Base-by-base conservation (phyloP, 2,797 vertebrate genomes). In the Pantherophis alleghaniensis region DNA sequence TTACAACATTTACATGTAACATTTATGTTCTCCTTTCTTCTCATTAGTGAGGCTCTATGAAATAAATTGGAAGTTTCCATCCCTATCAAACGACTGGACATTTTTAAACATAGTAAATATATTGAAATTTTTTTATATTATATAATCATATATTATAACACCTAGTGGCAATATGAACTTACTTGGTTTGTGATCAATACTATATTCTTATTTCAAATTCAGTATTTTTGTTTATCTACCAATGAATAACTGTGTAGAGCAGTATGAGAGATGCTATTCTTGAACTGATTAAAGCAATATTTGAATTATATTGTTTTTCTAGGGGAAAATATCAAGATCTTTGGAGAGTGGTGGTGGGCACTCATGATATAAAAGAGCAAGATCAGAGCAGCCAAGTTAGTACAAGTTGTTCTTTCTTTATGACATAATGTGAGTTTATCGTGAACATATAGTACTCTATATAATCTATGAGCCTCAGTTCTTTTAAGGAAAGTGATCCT, bases 331-430 rank as follows among this genome's bases (percentile, higher is more conserved):
- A 95, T 56, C 66, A 20, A 53, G 90, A 94, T 14, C 37, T 94
- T n/a, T 96, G 96, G 94, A 94, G 91, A 69, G 95, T 97, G 20
- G 94, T 94, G 57, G 95, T 94, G 4, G 96, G 96, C 79, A 53
- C 95, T 53, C 96, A 96, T 61, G 95, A 97, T 69, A 90, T 97
- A 55, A 69, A 92, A 91, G 91, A 92, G 2, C 69, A 93, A 88
- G 93, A 94, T 10, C 66, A n/a, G 13, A 89, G 95, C 32, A 93
- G 86, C 92, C 96, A 97, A 96, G 96, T 97, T 56, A 94, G 51
- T 88, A 0, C 57, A 89, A 89, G 55, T n/a, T 93, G 60, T 94
- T 63, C 47, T 22, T 89, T 53, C 56, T 90, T 88, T 92, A 66
- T 61, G 57, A 88, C 56, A 92, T 90, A 0, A 0, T 22, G 2